Evolutionary conservation across 1,140 invertebrate species (phyloP), one percentile per base, ranked within the genome.

Genomic region (Pseudomyrmex dendroicus): DNA sequence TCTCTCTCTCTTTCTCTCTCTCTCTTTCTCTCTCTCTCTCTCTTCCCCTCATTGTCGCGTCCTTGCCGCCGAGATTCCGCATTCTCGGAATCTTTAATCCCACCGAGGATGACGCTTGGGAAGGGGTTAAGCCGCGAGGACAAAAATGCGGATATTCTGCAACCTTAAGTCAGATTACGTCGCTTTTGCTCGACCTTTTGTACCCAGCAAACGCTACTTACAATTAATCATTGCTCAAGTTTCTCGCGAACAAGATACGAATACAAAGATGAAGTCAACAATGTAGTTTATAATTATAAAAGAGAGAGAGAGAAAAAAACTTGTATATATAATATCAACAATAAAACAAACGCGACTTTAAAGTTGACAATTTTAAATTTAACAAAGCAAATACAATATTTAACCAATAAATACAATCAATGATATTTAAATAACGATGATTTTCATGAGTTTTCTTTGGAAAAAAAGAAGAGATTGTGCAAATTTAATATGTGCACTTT

Each of bases 71-170:
- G 63, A 61, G 73, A 73, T 84, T 84, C 82, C 82, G 82, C 83
- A 73, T 88, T 73, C 68, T 73, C 82, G 62, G 86, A 80, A 88
- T 84, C 86, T 90, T 91, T 91, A 90, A 91, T 90, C 88, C 89
- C 84, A 68, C 66, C 73, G 70, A 63, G 83, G 86, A 59, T 86
- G 84, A 83, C 74, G 63, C 4, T 5, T 86, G 73, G 84, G 76
- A 77, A 73, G 72, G 57, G 25, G 48, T 73, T 73, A 76, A 73
- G 72, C 50, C 17, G 35, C 52, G 44, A 56, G 20, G 62, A 77
- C 35, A 83, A 83, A 76, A 76, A 76, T 68, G 56, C 56, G 44
- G 57, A 2, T 67, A 72, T 70, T 12, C 64, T 62, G 76, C 64
- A 64, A 52, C 50, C 62, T 76, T 66, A 76, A 76, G 72, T 83